Evolutionary conservation across 2,113 vertebrate genomes (phyloP), one percentile per base, ranked within the genome.

Genomic region (Cheilinus undulatus): DNA sequence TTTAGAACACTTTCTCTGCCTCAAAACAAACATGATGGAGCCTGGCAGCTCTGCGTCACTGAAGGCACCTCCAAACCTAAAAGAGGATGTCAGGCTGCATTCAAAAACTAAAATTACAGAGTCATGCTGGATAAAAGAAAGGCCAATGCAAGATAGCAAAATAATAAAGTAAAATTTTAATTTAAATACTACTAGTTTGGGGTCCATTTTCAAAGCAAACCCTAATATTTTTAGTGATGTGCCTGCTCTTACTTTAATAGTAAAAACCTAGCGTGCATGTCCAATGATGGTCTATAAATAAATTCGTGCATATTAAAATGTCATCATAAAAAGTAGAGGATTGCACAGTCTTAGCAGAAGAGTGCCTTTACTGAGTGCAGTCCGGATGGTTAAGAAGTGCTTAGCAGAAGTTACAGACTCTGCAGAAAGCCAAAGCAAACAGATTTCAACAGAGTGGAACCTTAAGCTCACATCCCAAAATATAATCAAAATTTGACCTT

Each of bases 401-500:
- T 78, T 40, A 56, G 54, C n/a, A 32, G 54, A 80, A 70, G 24
- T 60, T 70, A 74, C 53, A 20, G 11, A 80, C 17, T 9, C 65
- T 69, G 64, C 78, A 84, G 4, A 49, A 74, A 82, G 53, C 13
- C 63, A 52, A 68, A 45, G 32, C 56, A 58, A 50, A 69, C 27
- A 57, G 20, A 69, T 58, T 57, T 72, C 27, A 62, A 49, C 66
- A 61, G 40, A 57, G 30, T n/a, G 11, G 2, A 30, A 61, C 26
- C 48, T 42, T 36, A 34, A 59, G 14, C 42, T 48, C 50, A 54
- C 43, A 32, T 51, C 49, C 48, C 20, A 27, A 61, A 65, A 43
- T 51, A 69, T 57, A 23, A 67, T 79, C 7, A 26, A 58, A 49
- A 22, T 54, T 14, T 65, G 69, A 83, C 69, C 75, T 69, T 80